Evolutionary conservation across 1,140 invertebrate species (phyloP), one percentile per base, ranked within the genome.

Genomic region (Andrena cerasifolii): DNA sequence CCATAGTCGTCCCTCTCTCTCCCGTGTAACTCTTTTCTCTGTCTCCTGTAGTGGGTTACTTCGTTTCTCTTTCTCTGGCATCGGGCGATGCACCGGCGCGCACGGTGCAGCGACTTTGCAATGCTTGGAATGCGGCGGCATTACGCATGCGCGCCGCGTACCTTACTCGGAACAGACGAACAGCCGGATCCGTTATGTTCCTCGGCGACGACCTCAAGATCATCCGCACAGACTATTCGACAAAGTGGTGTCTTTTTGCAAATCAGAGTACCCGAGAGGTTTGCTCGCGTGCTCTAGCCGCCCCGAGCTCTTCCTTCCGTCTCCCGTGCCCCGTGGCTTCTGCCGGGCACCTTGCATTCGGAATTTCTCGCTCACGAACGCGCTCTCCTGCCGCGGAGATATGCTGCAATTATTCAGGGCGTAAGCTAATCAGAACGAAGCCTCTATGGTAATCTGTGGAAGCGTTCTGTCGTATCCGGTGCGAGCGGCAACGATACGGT

Each of bases 71-170:
- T 56, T 85, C 68, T 65, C 71, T 74, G 70, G 77, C 63, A 73
- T 77, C 72, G 66, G 74, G 31, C 86, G 85, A 89, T 87, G 86
- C 82, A 85, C 84, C 59, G 82, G 75, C 85, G 82, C 82, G 86
- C 82, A 84, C 85, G 85, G 83, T 88, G 83, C 83, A 88, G 83
- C 87, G 88, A 86, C 83, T 85, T 86, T 51, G 87, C 88, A 87
- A 92, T 92, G 90, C 80, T 49, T 89, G 91, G 91, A 92, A 92
- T 92, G 90, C 87, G 85, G 80, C 86, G 85, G 86, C 89, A 92
- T 92, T 92, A 92, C 89, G 90, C 91, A 92, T 92, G 91, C 91
- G 91, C 90, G 77, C 79, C 87, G 89, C 89, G 89, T 91, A 89
- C 86, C 88, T 89, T 90, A 91, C 90, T 91, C 86, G 86, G 91